These are phyloP conservation scores for Ciconia nigra DNA, from an alignment of 2,797 vertebrate species.

Conservation along the genomic window DNA sequence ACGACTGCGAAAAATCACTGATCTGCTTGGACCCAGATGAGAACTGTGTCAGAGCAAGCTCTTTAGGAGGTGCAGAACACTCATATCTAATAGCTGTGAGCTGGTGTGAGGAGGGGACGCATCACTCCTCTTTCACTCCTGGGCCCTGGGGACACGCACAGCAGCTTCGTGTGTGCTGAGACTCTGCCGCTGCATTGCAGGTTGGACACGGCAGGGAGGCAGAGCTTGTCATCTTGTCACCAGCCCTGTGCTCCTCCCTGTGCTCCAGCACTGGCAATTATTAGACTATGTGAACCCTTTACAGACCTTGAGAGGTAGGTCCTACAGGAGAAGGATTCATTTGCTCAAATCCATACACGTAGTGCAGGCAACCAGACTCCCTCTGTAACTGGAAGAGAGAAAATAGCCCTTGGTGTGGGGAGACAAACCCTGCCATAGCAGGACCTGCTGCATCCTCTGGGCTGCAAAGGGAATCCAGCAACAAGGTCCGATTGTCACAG, in stretches of 20 bases:
- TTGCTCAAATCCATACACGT: rapidly evolving
- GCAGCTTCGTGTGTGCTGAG: neutral
- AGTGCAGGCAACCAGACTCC: neutral
- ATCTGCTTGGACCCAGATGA: neutral
- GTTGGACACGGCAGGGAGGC: rapidly evolving
- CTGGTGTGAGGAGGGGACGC: neutral
- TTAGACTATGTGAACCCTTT: neutral
- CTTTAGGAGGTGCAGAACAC: neutral
- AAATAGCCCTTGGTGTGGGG: neutral
- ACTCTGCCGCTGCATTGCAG: neutral
- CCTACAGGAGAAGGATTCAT: neutral
- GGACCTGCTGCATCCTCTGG: neutral
- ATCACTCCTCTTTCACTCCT: neutral
- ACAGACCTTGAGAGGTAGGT: neutral
- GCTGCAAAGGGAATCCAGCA: neutral
- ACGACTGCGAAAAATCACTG: neutral
- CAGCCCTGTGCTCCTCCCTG: neutral
- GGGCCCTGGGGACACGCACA: neutral
- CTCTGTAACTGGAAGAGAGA: neutral
- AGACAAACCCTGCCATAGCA: neutral
- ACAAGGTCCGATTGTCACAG: neutral
- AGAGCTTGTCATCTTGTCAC: neutral
- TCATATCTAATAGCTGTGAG: neutral
- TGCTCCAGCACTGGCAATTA: neutral
- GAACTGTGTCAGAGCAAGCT: neutral